Evolutionary conservation across 2,113 vertebrate genomes (phyloP).

Genomic region (Calidris pugnax): DNA sequence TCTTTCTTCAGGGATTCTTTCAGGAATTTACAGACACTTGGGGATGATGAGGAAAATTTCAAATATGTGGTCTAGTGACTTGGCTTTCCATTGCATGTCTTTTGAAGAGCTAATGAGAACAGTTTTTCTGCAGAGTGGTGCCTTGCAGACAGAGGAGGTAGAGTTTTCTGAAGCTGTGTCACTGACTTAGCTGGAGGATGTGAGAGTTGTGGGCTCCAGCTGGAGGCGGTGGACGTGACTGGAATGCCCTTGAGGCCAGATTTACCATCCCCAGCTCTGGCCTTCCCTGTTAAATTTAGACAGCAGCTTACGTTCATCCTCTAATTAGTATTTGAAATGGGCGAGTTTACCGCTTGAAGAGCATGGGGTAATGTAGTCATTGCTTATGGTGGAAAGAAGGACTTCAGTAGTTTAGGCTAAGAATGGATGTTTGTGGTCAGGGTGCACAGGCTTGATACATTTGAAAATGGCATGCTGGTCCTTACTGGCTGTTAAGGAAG

Average conservation of each 20-base stretch:
- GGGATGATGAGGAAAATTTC: neutral
- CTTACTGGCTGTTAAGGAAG: neutral
- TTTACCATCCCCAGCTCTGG: neutral
- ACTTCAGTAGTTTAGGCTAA: neutral
- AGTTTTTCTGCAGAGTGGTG: neutral
- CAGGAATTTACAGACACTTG: neutral
- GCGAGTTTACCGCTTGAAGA: neutral
- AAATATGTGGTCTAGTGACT: neutral
- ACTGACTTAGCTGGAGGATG: neutral
- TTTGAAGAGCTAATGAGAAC: neutral
- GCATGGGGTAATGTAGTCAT: neutral
- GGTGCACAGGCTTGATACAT: neutral
- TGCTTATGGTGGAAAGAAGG: neutral
- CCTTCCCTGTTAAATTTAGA: constrained; percentile 44
- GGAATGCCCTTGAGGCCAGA: neutral
- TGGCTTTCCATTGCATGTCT: neutral
- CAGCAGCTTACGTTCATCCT: neutral
- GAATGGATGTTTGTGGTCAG: constrained; percentile 3
- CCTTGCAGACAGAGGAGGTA: neutral
- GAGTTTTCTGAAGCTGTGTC: neutral
- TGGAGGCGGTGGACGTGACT: neutral
- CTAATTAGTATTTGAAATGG: constrained; percentile 26
- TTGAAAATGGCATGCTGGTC: neutral
- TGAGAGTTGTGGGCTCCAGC: neutral
- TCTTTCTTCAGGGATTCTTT: neutral